Base-by-base conservation (phyloP, 2,113 vertebrate species). In the Oreotrochilus melanogaster region DNA sequence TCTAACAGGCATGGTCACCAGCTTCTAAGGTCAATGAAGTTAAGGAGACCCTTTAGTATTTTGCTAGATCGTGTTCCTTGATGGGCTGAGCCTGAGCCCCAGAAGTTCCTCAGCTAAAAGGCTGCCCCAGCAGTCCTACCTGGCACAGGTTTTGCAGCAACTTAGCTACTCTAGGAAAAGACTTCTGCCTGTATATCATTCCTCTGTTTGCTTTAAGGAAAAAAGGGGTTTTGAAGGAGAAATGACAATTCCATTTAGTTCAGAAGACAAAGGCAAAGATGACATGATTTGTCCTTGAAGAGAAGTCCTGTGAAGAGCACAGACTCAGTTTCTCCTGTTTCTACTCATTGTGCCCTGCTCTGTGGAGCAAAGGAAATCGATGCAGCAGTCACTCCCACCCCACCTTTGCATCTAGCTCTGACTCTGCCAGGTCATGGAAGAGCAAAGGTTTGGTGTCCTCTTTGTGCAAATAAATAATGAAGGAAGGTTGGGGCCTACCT, bases 11-110 rank as follows among this genome's bases (percentile, higher is more conserved):
- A 6, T 5, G 2, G n/a, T 73, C 33, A 27, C 18, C 11, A 3
- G 19, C 11, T 47, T 45, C 21, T 61, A 8, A 45, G 53, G 45
- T 22, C 75, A 58, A 17, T 0, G 6, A 82, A 17, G 19, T 42
- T 42, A 60, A 62, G 62, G 39, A 73, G 58, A 18, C 7, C 15
- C 10, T 54, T 13, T 11, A 4, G 57, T 23, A 60, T n/a, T 81
- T 14, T 64, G 15, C 80, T 87, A 51, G 31, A 18, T 70, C 17
- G 0, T 0, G 0, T 25, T 48, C 21, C 51, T 30, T 31, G 21
- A 3, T 11, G 24, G 45, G 73, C 54, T 74, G 65, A 79, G 43
- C 17, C 28, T 50, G 27, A 71, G 28, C 10, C 27, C 54, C 30
- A 25, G 21, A 25, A 73, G 64, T 11, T 0, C 14, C 71, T 69